These are phyloP conservation scores for Agriopis aurantiaria DNA, from an alignment of 2,888 invertebrate species.

Conservation along the genomic window DNA sequence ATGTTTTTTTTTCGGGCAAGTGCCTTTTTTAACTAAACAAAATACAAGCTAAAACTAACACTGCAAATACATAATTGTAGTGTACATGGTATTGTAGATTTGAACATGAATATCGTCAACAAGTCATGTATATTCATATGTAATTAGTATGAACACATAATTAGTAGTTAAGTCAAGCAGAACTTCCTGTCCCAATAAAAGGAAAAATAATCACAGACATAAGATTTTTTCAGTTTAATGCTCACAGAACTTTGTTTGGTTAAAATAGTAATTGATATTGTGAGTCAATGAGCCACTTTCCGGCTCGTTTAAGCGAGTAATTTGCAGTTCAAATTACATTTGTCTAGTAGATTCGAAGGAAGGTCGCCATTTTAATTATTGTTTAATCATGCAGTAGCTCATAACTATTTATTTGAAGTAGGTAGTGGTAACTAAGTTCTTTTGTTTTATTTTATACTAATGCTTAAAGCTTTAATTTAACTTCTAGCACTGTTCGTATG, in stretches of 20 bases:
- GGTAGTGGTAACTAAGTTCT: too few relatives aligned
- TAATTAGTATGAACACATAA: background rate
- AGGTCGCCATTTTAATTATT: constrained; percentile 17
- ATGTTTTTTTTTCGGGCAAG: too few relatives aligned
- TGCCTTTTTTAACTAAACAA: too few relatives aligned
- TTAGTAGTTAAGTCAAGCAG: background rate
- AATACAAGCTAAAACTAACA: too few relatives aligned
- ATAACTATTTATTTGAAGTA: too few relatives aligned
- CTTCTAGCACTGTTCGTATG: too few relatives aligned
- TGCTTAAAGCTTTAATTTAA: too few relatives aligned
- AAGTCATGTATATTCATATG: background rate
- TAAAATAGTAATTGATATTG: constrained; percentile 21
- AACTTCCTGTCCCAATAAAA: constrained; percentile 1
- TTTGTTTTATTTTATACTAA: too few relatives aligned
- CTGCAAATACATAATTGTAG: too few relatives aligned
- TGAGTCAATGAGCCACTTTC: constrained; percentile 34
- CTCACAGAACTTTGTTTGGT: background rate
- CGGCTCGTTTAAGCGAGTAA: constrained; percentile 40
- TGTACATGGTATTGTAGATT: too few relatives aligned
- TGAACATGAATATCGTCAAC: background rate
- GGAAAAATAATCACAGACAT: constrained; percentile 1
- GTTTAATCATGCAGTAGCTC: background rate
- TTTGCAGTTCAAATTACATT: constrained; percentile 33
- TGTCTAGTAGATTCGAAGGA: constrained; percentile 16
- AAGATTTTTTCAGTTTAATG: constrained; percentile 2